Evolutionary conservation across 1,140 invertebrate genomes (phyloP).

Genomic region (Polypedilum pembai): DNA sequence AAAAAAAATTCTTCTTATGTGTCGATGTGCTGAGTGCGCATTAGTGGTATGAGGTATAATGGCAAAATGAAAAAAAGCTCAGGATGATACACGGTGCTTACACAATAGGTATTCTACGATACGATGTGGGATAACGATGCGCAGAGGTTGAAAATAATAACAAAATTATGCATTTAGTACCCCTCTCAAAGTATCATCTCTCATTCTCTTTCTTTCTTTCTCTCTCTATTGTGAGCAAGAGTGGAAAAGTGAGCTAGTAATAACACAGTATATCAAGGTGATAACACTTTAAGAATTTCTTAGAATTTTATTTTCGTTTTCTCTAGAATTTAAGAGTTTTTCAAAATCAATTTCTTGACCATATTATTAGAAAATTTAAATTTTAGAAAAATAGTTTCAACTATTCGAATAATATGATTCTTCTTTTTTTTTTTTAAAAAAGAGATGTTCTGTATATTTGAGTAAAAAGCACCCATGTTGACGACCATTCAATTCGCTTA

Average conservation of each 20-base stretch:
- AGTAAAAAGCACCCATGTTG: too few relatives aligned
- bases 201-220: neutral
- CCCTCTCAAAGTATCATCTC: neutral
- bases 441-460: too few relatives aligned
- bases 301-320: too few relatives aligned
- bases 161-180: slow-evolving; percentile 26
- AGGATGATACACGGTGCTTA: slow-evolving; percentile 10
- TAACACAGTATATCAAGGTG: neutral
- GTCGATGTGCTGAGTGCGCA: neutral
- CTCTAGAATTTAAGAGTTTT: too few relatives aligned
- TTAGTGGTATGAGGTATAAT: neutral
- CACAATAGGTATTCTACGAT: neutral
- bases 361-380: too few relatives aligned
- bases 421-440: too few relatives aligned
- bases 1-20: slow-evolving; percentile 5
- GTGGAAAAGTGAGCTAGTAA: neutral
- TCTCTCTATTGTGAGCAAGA: neutral
- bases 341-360: too few relatives aligned
- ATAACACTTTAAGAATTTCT: too few relatives aligned
- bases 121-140: neutral
- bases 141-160: slow-evolving; percentile 25
- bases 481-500: too few relatives aligned
- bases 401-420: too few relatives aligned
- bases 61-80: neutral
- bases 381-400: too few relatives aligned